A percentile compares a stretch with the other conserved stretches of the same genome.
phyloP scores from a whole-genome alignment of 2,888 invertebrate species.

The Epistrophe grossulariae region DNA sequence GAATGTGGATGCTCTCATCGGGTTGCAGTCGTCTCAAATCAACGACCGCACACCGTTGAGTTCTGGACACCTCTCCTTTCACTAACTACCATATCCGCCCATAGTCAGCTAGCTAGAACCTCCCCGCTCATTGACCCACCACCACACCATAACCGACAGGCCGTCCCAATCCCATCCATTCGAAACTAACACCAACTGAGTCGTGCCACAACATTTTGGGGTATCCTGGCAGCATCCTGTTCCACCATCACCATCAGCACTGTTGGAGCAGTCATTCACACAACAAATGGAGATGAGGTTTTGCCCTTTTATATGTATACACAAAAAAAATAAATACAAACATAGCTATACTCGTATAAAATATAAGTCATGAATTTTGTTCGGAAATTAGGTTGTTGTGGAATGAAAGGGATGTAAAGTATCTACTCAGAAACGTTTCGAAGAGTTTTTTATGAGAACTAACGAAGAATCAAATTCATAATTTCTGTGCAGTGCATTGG shows the following conservation, averaged over 20 bases:
- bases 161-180: background rate
- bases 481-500: slow-evolving; percentile 8
- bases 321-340: background rate
- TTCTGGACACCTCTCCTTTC: slow-evolving; percentile 61
- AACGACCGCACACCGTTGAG: slow-evolving; percentile 69
- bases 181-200: slow-evolving; percentile 34
- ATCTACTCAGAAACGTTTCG: slow-evolving; percentile 2
- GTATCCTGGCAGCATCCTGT: slow-evolving; percentile 60
- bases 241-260: slow-evolving; percentile 49
- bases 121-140: slow-evolving; percentile 24
- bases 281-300: slow-evolving; percentile 57
- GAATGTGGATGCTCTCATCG: slow-evolving; percentile 45
- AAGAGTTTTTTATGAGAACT: slow-evolving; percentile 47
- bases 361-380: background rate
- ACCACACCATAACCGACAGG: background rate
- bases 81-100: slow-evolving; percentile 29
- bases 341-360: background rate
- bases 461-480: slow-evolving; percentile 9
- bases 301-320: slow-evolving; percentile 12
- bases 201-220: slow-evolving; percentile 68
- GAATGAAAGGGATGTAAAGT: slow-evolving; percentile 1
- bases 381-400: background rate
- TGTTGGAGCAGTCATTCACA: slow-evolving; percentile 62
- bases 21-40: slow-evolving; percentile 73
- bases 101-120: background rate